Evolutionary conservation across 2,888 invertebrate species (phyloP).

Genomic region (Parelbella ahira): DNA sequence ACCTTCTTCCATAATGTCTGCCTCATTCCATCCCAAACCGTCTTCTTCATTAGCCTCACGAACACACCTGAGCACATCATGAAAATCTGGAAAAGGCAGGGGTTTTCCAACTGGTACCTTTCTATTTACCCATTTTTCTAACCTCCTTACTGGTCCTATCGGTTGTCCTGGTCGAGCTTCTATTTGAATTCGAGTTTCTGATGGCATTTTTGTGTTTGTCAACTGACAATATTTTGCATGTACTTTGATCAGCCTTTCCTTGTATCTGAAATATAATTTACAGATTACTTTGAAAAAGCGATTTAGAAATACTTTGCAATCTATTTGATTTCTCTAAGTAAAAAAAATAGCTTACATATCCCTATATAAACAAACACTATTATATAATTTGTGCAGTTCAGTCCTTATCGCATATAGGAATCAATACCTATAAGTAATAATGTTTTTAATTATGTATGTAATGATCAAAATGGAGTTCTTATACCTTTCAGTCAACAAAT

Average conservation of each 20-base stretch:
- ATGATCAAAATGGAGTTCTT: too few species aligned
- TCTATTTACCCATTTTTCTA: constrained; percentile 67
- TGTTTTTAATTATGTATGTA: too few species aligned
- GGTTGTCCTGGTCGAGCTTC: constrained; percentile 58
- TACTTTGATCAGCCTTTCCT: constrained; percentile 67
- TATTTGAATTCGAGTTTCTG: constrained; percentile 60
- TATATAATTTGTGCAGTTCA: too few species aligned
- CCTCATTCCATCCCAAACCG: constrained; percentile 63
- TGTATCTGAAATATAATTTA: constrained; percentile 67
- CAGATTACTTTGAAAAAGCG: too few species aligned
- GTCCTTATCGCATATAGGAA: too few species aligned
- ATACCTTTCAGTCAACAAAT: constrained; percentile 85
- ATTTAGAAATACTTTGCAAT: too few species aligned
- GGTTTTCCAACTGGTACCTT: constrained; percentile 66
- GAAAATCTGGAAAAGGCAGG: constrained; percentile 77
- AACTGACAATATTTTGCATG: constrained; percentile 83
- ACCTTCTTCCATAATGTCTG: constrained; percentile 72
- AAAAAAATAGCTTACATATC: too few species aligned
- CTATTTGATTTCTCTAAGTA: too few species aligned
- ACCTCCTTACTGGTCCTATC: constrained; percentile 57
- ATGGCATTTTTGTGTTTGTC: constrained; percentile 76
- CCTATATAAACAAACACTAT: too few species aligned
- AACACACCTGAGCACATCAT: constrained; percentile 71
- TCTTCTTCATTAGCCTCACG: constrained; percentile 63
- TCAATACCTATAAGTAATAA: too few species aligned